phyloP scores from a whole-genome alignment of 2,113 vertebrate species.

The Brachirus orientalis region DNA sequence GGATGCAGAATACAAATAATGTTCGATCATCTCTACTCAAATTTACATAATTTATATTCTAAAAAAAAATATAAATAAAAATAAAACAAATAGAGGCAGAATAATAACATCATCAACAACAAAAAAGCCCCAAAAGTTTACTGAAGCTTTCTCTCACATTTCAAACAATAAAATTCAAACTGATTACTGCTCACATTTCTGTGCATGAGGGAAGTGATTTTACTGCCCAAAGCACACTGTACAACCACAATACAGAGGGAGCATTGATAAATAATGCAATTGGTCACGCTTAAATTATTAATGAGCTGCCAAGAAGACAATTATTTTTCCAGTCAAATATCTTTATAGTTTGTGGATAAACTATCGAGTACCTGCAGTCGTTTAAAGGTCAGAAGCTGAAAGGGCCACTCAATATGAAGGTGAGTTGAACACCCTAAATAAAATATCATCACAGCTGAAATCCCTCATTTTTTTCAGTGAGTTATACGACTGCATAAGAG shows the following conservation, averaged over 20 bases:
- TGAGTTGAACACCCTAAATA: slow-evolving; percentile 3
- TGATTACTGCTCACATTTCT: slow-evolving; percentile 11
- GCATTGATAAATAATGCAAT: slow-evolving; percentile 45
- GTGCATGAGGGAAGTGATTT: not conserved
- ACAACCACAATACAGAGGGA: not conserved
- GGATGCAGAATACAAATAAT: no score
- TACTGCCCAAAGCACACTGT: slow-evolving; percentile 4
- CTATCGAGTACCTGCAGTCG: slow-evolving; percentile 40
- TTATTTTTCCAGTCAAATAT: slow-evolving; percentile 53
- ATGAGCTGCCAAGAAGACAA: slow-evolving; percentile 39
- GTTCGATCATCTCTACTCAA: no score
- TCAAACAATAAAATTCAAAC: not conserved
- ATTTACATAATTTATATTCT: no score
- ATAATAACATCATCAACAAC: no score
- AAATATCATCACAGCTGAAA: slow-evolving; percentile 13
- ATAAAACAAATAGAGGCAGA: no score
- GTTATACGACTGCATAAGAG: no score
- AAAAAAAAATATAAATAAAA: no score
- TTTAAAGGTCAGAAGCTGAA: slow-evolving; percentile 42
- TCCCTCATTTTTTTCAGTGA: no score
- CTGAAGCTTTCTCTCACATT: not conserved
- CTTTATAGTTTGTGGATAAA: slow-evolving; percentile 39
- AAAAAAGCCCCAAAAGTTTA: no score
- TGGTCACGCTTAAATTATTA: slow-evolving; percentile 49
- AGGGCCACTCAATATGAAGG: slow-evolving; percentile 23